Percentiles rank a stretch among this genome's conserved stretches.
phyloP scores from a whole-genome alignment of 2,888 invertebrate species.

The Megamerina dolium region DNA sequence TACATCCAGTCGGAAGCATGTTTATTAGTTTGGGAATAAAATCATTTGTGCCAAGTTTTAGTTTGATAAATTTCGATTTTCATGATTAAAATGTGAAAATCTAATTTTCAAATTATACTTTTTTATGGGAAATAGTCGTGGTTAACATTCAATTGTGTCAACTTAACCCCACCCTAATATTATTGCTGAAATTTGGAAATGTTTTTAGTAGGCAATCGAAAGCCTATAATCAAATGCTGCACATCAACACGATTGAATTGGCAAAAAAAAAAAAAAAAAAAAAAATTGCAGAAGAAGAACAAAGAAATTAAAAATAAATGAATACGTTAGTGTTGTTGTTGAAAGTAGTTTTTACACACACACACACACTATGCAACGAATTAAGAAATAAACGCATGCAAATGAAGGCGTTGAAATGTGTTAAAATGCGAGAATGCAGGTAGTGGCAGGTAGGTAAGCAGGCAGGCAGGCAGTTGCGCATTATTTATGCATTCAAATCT shows the following conservation, averaged over 20 bases:
- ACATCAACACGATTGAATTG: no score
- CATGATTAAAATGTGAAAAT: no score
- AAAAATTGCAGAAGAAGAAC: background rate
- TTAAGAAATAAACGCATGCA: conserved; percentile 44
- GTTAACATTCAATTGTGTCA: no score
- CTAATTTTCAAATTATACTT: no score
- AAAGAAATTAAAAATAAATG: background rate
- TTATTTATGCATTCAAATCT: background rate
- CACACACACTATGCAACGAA: conserved; percentile 16
- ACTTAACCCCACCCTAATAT: no score
- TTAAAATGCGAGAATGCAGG: conserved; percentile 11
- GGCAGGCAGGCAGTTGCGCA: conserved; percentile 6
- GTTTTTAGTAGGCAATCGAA: conserved; percentile 16
- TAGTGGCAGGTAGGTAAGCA: no score
- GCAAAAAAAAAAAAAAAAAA: conserved; percentile 26
- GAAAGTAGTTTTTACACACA: no score
- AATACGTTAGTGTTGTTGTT: background rate
- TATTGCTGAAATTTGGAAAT: conserved; percentile 35
- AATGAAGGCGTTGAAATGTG: conserved; percentile 42
- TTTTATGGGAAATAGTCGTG: no score
- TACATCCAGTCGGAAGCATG: no score
- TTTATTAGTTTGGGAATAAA: no score
- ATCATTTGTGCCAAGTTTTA: no score
- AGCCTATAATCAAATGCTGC: conserved; percentile 11
- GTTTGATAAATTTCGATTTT: no score